phyloP scores from a whole-genome alignment of 2,113 vertebrate species.

The Pollachius pollachius region DNA sequence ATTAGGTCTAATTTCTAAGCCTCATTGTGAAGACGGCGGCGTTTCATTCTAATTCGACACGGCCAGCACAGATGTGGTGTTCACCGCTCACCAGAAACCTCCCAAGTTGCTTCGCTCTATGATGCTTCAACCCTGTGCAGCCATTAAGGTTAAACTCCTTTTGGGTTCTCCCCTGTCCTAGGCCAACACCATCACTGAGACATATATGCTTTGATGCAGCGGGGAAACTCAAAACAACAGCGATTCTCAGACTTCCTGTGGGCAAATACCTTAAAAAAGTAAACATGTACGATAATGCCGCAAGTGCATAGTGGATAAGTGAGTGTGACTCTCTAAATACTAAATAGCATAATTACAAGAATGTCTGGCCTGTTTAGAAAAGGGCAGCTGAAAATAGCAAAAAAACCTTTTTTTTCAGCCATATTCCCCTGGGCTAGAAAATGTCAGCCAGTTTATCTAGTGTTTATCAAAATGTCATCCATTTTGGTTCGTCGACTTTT shows the following conservation, averaged over 20 bases:
- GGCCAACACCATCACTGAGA: neutral
- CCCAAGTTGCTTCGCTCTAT: too few relatives aligned
- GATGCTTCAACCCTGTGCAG: too few relatives aligned
- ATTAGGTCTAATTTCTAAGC: conserved; percentile 34
- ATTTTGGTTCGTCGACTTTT: too few relatives aligned
- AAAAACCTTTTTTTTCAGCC: neutral
- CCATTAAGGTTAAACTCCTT: too few relatives aligned
- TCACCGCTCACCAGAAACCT: neutral
- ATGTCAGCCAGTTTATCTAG: too few relatives aligned
- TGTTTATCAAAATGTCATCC: too few relatives aligned
- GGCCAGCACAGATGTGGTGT: conserved; percentile 28
- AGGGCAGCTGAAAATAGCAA: conserved; percentile 42
- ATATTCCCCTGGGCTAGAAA: too few relatives aligned
- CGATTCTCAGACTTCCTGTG: conserved; percentile 48
- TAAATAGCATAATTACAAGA: conserved; percentile 54
- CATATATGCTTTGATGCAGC: conserved; percentile 25
- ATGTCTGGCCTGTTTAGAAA: conserved; percentile 32
- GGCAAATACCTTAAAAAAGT: conserved; percentile 44
- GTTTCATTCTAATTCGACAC: conserved; percentile 38
- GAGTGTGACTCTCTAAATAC: conserved; percentile 48
- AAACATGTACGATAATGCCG: conserved; percentile 41
- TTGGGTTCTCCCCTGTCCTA: too few relatives aligned
- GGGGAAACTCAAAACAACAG: conserved; percentile 23
- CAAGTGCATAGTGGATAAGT: conserved; percentile 47
- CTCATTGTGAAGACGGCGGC: conserved; percentile 21